These are phyloP conservation scores for Spodoptera exigua DNA, from an alignment of 2,888 invertebrate genomes.

Conservation along the genomic window DNA sequence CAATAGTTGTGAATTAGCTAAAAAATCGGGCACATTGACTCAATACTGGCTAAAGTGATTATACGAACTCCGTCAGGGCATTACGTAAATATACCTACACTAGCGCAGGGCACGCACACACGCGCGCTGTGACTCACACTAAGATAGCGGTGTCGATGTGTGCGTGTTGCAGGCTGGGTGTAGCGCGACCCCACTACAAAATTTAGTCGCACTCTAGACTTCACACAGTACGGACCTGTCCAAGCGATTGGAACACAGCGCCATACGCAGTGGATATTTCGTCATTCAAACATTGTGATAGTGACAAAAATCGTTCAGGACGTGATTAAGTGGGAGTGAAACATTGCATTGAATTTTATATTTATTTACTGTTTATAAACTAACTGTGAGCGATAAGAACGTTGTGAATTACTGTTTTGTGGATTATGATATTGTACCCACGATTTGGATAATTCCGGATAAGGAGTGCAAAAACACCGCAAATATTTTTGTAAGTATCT, in stretches of 20 bases:
- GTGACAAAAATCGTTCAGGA: constrained; percentile 80
- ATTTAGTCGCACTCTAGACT: constrained; percentile 84
- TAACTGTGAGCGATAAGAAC: constrained; percentile 75
- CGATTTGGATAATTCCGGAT: constrained; percentile 87
- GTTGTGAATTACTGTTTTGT: constrained; percentile 74
- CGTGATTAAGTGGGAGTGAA: constrained; percentile 86
- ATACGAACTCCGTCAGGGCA: constrained; percentile 75
- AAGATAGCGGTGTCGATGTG: constrained; percentile 65
- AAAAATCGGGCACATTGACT: constrained; percentile 85
- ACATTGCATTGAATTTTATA: constrained; percentile 66
- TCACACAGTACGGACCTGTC: constrained; percentile 76
- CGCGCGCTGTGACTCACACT: constrained; percentile 50
- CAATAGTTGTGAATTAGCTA: constrained; percentile 81
- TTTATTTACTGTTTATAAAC: constrained; percentile 65
- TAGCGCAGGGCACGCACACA: constrained; percentile 65
- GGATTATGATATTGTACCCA: constrained; percentile 84
- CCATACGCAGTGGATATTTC: constrained; percentile 84
- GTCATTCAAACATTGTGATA: constrained; percentile 87
- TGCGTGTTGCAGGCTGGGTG: constrained; percentile 78
- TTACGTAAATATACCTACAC: constrained; percentile 87
- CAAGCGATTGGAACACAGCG: constrained; percentile 73
- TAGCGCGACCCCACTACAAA: constrained; percentile 87
- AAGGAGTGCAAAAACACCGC: constrained; percentile 83
- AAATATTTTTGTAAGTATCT: constrained; percentile 88
- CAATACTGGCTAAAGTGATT: constrained; percentile 82